Evolutionary conservation across 2,113 vertebrate genomes (phyloP), one percentile per base, ranked within the genome.

Genomic region (Artemisiospiza belli): DNA sequence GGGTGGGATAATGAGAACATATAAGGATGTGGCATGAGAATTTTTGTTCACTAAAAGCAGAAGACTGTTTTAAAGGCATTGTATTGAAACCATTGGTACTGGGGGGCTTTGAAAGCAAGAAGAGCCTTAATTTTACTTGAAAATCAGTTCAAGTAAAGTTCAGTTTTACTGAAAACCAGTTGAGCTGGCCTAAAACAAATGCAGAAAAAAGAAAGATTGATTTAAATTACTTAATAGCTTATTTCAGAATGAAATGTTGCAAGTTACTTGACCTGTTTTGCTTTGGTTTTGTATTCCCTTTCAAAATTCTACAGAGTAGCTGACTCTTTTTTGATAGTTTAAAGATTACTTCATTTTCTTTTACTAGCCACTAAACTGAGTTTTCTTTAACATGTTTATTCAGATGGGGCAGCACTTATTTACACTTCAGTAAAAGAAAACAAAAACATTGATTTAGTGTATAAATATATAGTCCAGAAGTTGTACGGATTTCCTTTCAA

Each of bases 341-440:
- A 82, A 83, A 63, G 6, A 9, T 62, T 23, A 35, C 15, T 77
- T 73, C 15, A 61, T 8, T 64, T 23, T 83, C 35, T 83, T 55
- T 92, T 85, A 43, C 33, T 80, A 59, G 12, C 72, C 6, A 52
- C 33, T 74, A 55, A 92, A 72, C 44, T 16, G 41, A 72, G 18
- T 89, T 96, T 97, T 98, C 98, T 98, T 99, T 99, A 98, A 99
- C 98, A 14, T 33, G 58, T 21, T 89, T 88, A 51, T 94, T 96
- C 97, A 99, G 99, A 99, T 85, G 99, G 99, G 37, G 99, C 99
- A 57, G 99, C 99, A 83, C 98, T 99, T 97, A 98, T 99, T 98
- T 99, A 99, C 98, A 99, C 99, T 74, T 99, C 99, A 81, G 98
- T 99, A 97, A 99, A 99, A 97, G 99, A 99, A 97, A 99, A 99